Evolutionary conservation across 1,140 invertebrate genomes (phyloP), one percentile per base, ranked within the genome.

Genomic region (Sitobion miscanthi): DNA sequence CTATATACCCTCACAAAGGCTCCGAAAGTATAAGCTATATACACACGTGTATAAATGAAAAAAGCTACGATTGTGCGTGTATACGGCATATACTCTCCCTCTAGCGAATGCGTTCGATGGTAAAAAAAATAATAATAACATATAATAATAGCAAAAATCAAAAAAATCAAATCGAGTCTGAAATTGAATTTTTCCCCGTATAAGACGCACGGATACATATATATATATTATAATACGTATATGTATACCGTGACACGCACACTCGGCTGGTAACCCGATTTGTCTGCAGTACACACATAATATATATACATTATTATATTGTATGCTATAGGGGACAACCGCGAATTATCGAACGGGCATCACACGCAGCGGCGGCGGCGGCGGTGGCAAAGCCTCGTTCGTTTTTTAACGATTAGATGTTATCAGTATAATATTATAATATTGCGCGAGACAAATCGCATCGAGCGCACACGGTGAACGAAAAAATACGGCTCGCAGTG

Each of bases 371-470:
- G 25, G 14, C 85, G 45, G 25, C 38, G 38, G 38, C 38, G 38
- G 38, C 38, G 7, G 21, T 17, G n/a, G 77, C 35, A 38, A 21
- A 83, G 82, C 23, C 45, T 86, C 23, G 25, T 86, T 77, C 62
- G 62, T n/a, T 86, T 86, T 86, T 49, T 86, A 86, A 86, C 85
- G 85, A 86, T 86, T 86, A 86, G 85, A 86, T 86, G 45, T 86
- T 86, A 86, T 86, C 85, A 17, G 62, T 47, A n/a, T 86, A 47
- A 47, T 86, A 86, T 86, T 30, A 25, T 86, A 86, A 45, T 86
- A 86, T 86, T 49, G 85, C 45, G 45, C 85, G 85, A 86, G 85
- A 86, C 85, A 86, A 86, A 86, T 86, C 25, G 85, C 85, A 47
- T 45, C 38, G 83, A 9, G 21, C 35, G 20, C 1, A 7, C 21